Conservation (phyloP, 23 tunicate genomes). For the Ascidia mentula region DNA sequence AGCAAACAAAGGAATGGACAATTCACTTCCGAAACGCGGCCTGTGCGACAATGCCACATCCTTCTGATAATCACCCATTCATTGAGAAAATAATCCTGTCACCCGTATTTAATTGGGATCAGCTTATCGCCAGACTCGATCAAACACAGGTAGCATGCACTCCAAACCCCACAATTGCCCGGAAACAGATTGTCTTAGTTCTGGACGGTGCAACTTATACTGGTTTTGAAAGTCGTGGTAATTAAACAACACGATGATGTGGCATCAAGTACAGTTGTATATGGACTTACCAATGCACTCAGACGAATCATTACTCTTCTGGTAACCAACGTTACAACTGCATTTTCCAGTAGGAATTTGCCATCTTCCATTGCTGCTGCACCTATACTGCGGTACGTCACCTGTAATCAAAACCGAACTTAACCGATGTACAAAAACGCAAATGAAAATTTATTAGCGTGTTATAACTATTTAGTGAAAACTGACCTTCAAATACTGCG, state of each 20-base stretch:
- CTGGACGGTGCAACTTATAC: too few relatives aligned
- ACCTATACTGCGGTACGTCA: background rate
- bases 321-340: conserved; percentile 47
- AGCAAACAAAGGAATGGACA: background rate
- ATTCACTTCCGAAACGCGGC: conserved; percentile 4
- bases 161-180: background rate
- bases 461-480: background rate
- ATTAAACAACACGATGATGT: too few relatives aligned
- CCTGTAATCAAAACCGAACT: background rate
- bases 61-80: background rate
- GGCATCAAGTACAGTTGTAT: too few relatives aligned
- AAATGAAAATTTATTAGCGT: background rate
- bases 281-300: conserved; percentile 61
- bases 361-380: conserved; percentile 85
- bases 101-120: conserved; percentile 10
- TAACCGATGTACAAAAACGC: background rate
- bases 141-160: background rate
- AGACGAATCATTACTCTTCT: conserved; percentile 16
- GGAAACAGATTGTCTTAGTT: too few relatives aligned
- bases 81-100: background rate
- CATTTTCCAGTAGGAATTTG: conserved; percentile 68
- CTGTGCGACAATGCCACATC: background rate
- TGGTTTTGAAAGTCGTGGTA: too few relatives aligned
- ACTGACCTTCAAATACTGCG: conserved; percentile 13
- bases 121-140: background rate